Conservation (phyloP, 2,888 invertebrate species). For the Platycnemis pennipes region DNA sequence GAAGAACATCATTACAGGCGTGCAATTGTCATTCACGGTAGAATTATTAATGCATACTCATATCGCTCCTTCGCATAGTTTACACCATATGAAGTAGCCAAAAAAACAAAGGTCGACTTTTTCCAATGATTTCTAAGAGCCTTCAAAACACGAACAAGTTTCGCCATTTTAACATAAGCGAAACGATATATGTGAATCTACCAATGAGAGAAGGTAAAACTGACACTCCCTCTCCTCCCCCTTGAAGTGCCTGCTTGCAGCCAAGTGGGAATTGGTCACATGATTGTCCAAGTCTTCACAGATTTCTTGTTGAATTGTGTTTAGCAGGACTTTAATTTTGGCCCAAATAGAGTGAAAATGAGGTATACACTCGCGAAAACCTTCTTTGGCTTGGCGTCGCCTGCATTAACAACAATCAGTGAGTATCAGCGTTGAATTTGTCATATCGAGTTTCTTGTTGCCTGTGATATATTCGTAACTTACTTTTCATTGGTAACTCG, state of each 20-base stretch:
- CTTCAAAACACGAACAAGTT: conserved; percentile 84
- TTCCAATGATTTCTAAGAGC: conserved; percentile 93
- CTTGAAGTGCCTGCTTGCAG: not conserved
- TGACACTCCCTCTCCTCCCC: conserved; percentile 52
- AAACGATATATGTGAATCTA: not conserved
- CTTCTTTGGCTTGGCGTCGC: conserved; percentile 76
- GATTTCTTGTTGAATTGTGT: not conserved
- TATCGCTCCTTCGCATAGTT: conserved; percentile 86
- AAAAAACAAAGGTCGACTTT: conserved; percentile 87
- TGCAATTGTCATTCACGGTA: conserved; percentile 58
- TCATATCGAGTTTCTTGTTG: too few relatives aligned
- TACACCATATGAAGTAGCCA: conserved; percentile 86
- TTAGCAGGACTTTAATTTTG: not conserved
- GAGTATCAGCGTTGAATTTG: conserved; percentile 73
- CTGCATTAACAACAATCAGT: conserved; percentile 74
- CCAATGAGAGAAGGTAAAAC: conserved; percentile 1
- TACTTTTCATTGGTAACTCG: too few relatives aligned
- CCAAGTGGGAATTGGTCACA: not conserved
- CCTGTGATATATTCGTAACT: too few relatives aligned
- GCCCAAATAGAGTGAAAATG: conserved; percentile 78
- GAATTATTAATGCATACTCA: conserved; percentile 82
- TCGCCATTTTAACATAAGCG: conserved; percentile 78
- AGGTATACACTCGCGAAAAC: conserved; percentile 83
- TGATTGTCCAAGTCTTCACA: conserved; percentile 30
- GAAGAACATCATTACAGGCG: not conserved